Evolutionary conservation across 2,797 vertebrate species (phyloP).

Genomic region (Rhabdomys pumilio): DNA sequence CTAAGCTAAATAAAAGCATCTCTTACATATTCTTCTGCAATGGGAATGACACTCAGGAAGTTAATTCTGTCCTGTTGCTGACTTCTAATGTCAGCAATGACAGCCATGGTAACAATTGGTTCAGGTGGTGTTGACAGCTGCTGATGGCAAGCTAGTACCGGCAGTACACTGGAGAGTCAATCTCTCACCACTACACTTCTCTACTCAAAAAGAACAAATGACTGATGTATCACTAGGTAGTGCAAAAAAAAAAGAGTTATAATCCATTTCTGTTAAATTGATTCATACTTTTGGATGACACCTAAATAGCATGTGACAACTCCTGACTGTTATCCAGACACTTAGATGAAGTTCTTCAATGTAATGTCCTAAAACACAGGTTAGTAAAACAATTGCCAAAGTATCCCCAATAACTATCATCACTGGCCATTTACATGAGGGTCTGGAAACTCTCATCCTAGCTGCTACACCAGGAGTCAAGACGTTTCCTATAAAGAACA

Average conservation of each 20-base stretch:
- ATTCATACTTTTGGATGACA: slow-evolving; percentile 72
- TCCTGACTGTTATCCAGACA: slow-evolving; percentile 72
- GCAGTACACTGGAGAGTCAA: slow-evolving; percentile 65
- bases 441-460: neutral
- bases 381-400: slow-evolving; percentile 63
- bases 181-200: slow-evolving; percentile 56
- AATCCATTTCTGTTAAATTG: slow-evolving; percentile 67
- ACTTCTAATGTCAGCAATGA: slow-evolving; percentile 85
- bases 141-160: slow-evolving; percentile 75
- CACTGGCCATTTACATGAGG: neutral
- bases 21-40: slow-evolving; percentile 65
- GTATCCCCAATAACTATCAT: slow-evolving; percentile 42
- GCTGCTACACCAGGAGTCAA: neutral
- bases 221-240: slow-evolving; percentile 74
- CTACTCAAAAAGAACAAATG: slow-evolving; percentile 68
- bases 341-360: slow-evolving; percentile 75
- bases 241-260: slow-evolving; percentile 60
- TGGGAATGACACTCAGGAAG: slow-evolving; percentile 76
- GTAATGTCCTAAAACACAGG: slow-evolving; percentile 37
- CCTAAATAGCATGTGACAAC: slow-evolving; percentile 74
- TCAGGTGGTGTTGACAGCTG: slow-evolving; percentile 83
- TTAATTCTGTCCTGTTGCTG: slow-evolving; percentile 81
- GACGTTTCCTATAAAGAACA: neutral
- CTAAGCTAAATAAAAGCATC: slow-evolving; percentile 78
- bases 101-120: slow-evolving; percentile 80